A percentile compares a stretch with the other conserved stretches of the same genome.
phyloP scores from a whole-genome alignment of 2,113 vertebrate genomes.

The Lepisosteus oculatus region DNA sequence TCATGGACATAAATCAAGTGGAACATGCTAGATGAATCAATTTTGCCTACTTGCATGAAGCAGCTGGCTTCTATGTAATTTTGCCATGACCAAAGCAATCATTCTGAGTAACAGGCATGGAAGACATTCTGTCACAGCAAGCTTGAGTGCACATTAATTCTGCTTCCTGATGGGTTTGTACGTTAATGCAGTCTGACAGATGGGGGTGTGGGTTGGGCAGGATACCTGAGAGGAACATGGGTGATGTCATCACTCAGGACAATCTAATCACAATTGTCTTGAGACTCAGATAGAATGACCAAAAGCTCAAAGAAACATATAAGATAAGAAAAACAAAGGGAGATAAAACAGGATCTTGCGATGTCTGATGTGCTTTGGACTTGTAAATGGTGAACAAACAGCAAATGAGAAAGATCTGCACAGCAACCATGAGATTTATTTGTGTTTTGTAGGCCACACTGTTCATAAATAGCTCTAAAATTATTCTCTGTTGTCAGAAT shows the following conservation, averaged over 20 bases:
- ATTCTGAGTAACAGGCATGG: slow-evolving; percentile 16
- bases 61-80: slow-evolving; percentile 7
- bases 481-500: too few species aligned
- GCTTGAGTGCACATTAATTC: slow-evolving; percentile 4
- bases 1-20: slow-evolving; percentile 9
- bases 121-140: slow-evolving; percentile 11
- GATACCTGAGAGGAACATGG: not conserved
- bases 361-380: too few species aligned
- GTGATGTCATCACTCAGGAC: not conserved
- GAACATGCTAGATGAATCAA: slow-evolving; percentile 18
- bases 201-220: not conserved
- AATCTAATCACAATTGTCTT: not conserved
- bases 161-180: slow-evolving; percentile 15
- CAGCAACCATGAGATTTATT: too few species aligned
- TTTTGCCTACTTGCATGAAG: not conserved
- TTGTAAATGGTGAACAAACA: too few species aligned
- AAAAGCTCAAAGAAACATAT: too few species aligned
- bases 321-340: too few species aligned
- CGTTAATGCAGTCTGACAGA: not conserved
- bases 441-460: too few species aligned
- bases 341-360: too few species aligned
- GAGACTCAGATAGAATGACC: not conserved
- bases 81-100: slow-evolving; percentile 18
- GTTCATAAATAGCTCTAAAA: too few species aligned
- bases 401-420: too few species aligned